phyloP scores from a whole-genome alignment of 23 tunicate species.

The Halocynthia aurantium region DNA sequence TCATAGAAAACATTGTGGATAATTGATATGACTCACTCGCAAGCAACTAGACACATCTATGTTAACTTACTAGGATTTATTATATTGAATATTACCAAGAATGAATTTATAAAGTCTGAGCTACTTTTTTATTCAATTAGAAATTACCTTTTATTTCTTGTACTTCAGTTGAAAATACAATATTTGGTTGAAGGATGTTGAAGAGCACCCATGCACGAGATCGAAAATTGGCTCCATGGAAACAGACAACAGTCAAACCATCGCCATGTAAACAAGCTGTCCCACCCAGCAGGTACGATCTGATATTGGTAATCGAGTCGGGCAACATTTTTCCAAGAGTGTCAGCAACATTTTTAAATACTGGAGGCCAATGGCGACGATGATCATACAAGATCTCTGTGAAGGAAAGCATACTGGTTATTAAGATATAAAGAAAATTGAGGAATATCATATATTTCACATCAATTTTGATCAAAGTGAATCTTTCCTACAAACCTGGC shows the following conservation, averaged over 20 bases:
- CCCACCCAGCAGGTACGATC: slow-evolving; percentile 73
- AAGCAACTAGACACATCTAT: not conserved
- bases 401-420: not conserved
- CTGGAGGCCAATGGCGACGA: slow-evolving; percentile 94
- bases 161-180: slow-evolving; percentile 86
- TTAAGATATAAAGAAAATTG: not conserved
- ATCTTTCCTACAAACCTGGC: no score
- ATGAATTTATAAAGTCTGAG: no score
- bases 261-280: slow-evolving; percentile 82
- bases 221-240: slow-evolving; percentile 90
- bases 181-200: slow-evolving; percentile 79
- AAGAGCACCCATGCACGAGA: slow-evolving; percentile 74
- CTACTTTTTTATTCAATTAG: no score
- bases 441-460: no score
- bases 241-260: slow-evolving; percentile 81
- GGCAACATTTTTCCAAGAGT: not conserved
- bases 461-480: no score
- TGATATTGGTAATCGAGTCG: not conserved
- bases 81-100: no score
- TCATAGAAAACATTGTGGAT: not conserved
- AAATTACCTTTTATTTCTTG: slow-evolving; percentile 72
- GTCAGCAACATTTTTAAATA: slow-evolving; percentile 27
- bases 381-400: slow-evolving; percentile 33
- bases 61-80: no score
- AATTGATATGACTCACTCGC: not conserved